A percentile compares a stretch with the other conserved stretches of the same genome.
Evolutionary conservation across 2,888 invertebrate genomes (phyloP).

Genomic region (Sialis lutaria): DNA sequence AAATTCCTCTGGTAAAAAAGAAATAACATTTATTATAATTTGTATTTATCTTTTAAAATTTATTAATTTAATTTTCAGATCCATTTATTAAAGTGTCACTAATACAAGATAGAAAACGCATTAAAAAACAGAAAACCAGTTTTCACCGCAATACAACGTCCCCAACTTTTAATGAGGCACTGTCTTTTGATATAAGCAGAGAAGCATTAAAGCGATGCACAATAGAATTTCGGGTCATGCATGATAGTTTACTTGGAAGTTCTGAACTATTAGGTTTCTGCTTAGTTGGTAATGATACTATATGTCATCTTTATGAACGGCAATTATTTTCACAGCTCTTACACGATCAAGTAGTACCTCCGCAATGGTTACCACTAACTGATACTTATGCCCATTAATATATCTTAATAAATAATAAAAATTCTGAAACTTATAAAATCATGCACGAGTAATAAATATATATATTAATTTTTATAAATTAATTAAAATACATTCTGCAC

Average conservation of each 20-base stretch:
- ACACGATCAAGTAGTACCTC: constrained; percentile 35
- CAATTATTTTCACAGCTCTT: constrained; percentile 37
- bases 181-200: constrained; percentile 29
- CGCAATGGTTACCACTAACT: constrained; percentile 36
- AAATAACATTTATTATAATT: constrained; percentile 1
- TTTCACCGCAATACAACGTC: constrained; percentile 27
- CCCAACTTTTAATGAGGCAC: constrained; percentile 33
- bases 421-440: not conserved
- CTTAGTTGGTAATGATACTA: constrained; percentile 29
- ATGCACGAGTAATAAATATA: not conserved
- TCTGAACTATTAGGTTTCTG: constrained; percentile 37
- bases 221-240: constrained; percentile 39
- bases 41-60: not conserved
- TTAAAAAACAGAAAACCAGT: constrained; percentile 32
- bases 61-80: constrained; percentile 18
- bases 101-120: constrained; percentile 24
- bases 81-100: constrained; percentile 31
- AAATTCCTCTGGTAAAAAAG: constrained; percentile 19
- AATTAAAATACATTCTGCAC: too few species aligned
- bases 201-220: constrained; percentile 34
- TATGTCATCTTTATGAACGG: constrained; percentile 27
- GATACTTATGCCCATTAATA: constrained; percentile 18
- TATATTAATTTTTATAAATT: not conserved
- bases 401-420: constrained; percentile 3
- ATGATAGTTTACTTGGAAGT: constrained; percentile 39